Evolutionary conservation across 2,797 vertebrate species (phyloP).

Genomic region (Triplophysa bombifrons): DNA sequence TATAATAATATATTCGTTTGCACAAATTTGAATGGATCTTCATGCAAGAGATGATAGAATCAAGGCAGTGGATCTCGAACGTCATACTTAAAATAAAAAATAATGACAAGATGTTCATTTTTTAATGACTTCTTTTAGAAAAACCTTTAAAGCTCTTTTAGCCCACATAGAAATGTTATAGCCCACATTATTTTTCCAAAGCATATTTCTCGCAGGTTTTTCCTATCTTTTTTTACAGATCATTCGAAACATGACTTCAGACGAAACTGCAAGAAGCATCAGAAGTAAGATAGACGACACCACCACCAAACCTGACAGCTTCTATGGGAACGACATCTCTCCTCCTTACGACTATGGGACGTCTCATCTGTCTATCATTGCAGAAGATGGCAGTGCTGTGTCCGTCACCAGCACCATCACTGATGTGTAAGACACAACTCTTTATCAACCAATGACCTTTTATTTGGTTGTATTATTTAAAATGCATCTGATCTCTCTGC

Average conservation of each 20-base stretch:
- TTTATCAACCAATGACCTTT: too few relatives aligned
- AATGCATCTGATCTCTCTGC: too few relatives aligned
- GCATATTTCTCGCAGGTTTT: neutral
- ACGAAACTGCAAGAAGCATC: constrained; percentile 83
- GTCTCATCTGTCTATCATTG: constrained; percentile 89
- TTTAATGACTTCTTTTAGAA: too few relatives aligned
- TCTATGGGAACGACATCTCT: constrained; percentile 89
- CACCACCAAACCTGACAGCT: constrained; percentile 81
- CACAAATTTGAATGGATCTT: too few relatives aligned
- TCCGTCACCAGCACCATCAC: constrained; percentile 97
- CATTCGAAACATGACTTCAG: constrained; percentile 88
- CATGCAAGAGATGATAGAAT: too few relatives aligned
- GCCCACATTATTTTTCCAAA: too few relatives aligned
- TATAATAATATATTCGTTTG: too few relatives aligned
- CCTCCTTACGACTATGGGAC: constrained; percentile 84
- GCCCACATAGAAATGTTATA: too few relatives aligned
- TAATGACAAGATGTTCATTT: too few relatives aligned
- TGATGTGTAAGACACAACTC: constrained; percentile 79
- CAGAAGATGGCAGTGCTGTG: constrained; percentile 93
- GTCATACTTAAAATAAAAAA: too few relatives aligned
- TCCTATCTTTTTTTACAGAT: constrained; percentile 71
- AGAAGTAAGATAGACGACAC: constrained; percentile 85
- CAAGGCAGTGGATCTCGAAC: too few relatives aligned
- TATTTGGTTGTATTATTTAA: constrained; percentile 54
- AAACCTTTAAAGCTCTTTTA: too few relatives aligned